Conservation (phyloP, 2,888 invertebrate genomes). For the Exephanes ischioxanthus region DNA sequence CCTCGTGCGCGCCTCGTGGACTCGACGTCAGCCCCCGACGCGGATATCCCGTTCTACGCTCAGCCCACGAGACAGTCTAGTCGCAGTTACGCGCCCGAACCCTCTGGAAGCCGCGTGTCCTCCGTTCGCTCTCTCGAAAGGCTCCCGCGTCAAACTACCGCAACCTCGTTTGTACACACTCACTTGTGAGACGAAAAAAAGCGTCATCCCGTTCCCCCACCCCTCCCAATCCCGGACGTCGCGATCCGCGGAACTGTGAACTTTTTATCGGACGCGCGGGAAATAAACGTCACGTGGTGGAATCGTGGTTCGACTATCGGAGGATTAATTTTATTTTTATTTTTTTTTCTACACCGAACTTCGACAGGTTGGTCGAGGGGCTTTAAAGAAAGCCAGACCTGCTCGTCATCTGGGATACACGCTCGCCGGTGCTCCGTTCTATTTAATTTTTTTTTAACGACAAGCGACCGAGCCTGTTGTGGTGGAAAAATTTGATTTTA, state of each 20-base stretch:
- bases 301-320: slow-evolving; percentile 11
- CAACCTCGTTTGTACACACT: background rate
- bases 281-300: slow-evolving; percentile 54
- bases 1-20: slow-evolving; percentile 81
- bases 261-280: slow-evolving; percentile 24
- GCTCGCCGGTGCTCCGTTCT: slow-evolving; percentile 34
- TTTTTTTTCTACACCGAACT: slow-evolving; percentile 31
- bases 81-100: slow-evolving; percentile 71
- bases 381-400: background rate
- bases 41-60: slow-evolving; percentile 69
- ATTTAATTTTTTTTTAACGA: slow-evolving; percentile 18
- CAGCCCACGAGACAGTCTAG: slow-evolving; percentile 71
- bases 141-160: slow-evolving; percentile 37
- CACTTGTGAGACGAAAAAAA: background rate
- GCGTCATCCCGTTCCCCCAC: background rate
- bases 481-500: slow-evolving; percentile 3
- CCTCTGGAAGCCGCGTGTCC: slow-evolving; percentile 63
- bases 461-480: background rate
- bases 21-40: slow-evolving; percentile 72
- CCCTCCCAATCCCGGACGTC: slow-evolving; percentile 7
- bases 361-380: slow-evolving; percentile 5
- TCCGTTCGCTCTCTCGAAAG: slow-evolving; percentile 35
- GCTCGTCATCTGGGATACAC: slow-evolving; percentile 22
- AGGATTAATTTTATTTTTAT: slow-evolving; percentile 5
- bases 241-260: background rate